These are phyloP conservation scores for Caenorhabditis plicata DNA, from an alignment of 2,888 invertebrate genomes.

Conservation along the genomic window DNA sequence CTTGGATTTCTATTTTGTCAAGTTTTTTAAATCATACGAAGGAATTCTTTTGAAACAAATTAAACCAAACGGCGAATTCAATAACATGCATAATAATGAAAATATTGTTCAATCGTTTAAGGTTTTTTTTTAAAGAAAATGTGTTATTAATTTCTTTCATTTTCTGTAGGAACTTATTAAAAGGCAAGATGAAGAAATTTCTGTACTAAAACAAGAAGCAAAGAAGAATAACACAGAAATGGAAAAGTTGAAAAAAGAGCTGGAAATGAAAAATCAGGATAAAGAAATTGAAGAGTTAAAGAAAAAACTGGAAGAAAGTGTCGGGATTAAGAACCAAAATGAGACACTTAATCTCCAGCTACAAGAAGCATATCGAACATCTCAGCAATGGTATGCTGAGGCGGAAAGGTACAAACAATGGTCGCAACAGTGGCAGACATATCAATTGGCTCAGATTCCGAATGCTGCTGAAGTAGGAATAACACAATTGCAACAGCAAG, in stretches of 20 bases:
- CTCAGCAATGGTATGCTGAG: conserved; percentile 59
- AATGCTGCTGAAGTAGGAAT: conserved; percentile 49
- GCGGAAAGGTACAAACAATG: conserved; percentile 57
- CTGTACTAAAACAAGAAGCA: conserved; percentile 53
- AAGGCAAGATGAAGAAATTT: conserved; percentile 74
- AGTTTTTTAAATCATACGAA: conserved; percentile 74
- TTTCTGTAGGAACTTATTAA: conserved; percentile 81
- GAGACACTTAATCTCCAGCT: conserved; percentile 19
- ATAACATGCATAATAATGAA: conserved; percentile 64
- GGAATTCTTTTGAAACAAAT: conserved; percentile 50
- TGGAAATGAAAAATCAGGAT: conserved; percentile 3
- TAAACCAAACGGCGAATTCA: conserved; percentile 65
- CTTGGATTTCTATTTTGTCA: conserved; percentile 92
- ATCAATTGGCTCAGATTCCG: conserved; percentile 58
- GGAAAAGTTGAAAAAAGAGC: conserved; percentile 26
- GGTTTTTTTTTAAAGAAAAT: too few relatives aligned
- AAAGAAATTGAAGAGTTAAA: conserved; percentile 10
- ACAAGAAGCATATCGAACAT: conserved; percentile 28
- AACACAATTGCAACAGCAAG: conserved; percentile 52
- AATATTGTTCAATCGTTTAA: conserved; percentile 69
- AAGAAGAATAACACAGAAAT: conserved; percentile 40
- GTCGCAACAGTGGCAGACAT: conserved; percentile 63
- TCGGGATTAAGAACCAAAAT: conserved; percentile 4
- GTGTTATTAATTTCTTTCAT: too few relatives aligned
- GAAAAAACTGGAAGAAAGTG: conserved; percentile 8